A percentile compares a stretch with the other conserved stretches of the same genome.
Evolutionary conservation across 2,113 vertebrate species (phyloP).

Genomic region (Zosterops japonicus): DNA sequence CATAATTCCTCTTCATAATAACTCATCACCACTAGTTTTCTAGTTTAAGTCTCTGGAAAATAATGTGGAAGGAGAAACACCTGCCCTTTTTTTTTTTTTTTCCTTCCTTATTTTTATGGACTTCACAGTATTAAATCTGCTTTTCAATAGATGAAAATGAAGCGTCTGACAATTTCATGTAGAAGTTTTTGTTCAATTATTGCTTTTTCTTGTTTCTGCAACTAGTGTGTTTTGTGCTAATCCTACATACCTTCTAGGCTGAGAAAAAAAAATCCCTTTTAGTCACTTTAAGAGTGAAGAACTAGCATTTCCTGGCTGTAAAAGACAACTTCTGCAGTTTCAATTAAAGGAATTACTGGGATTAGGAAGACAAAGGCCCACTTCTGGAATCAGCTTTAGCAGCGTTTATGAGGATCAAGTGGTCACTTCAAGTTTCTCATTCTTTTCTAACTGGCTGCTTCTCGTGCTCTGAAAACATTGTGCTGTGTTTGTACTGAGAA

Average conservation of each 20-base stretch:
- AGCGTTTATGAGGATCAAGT: conserved; percentile 37
- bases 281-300: not conserved
- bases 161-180: not conserved
- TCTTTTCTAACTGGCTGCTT: conserved; percentile 35
- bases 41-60: not conserved
- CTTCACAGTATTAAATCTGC: not conserved
- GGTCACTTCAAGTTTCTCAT: conserved; percentile 32
- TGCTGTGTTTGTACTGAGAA: not conserved
- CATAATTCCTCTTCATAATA: not conserved
- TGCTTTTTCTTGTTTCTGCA: not conserved
- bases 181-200: not conserved
- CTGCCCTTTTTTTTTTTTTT: not conserved
- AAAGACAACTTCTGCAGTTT: conserved; percentile 34
- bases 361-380: conserved; percentile 58
- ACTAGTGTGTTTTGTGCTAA: not conserved
- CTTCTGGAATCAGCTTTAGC: conserved; percentile 51
- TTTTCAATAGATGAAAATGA: not conserved
- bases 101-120: not conserved
- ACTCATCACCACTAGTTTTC: not conserved
- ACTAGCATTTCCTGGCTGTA: not conserved
- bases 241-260: not conserved
- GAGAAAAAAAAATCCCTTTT: not conserved
- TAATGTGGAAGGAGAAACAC: not conserved
- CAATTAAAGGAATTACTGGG: conserved; percentile 63
- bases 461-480: not conserved